These are phyloP conservation scores for Apantesis nais DNA, from an alignment of 2,888 invertebrate genomes.

Conservation along the genomic window DNA sequence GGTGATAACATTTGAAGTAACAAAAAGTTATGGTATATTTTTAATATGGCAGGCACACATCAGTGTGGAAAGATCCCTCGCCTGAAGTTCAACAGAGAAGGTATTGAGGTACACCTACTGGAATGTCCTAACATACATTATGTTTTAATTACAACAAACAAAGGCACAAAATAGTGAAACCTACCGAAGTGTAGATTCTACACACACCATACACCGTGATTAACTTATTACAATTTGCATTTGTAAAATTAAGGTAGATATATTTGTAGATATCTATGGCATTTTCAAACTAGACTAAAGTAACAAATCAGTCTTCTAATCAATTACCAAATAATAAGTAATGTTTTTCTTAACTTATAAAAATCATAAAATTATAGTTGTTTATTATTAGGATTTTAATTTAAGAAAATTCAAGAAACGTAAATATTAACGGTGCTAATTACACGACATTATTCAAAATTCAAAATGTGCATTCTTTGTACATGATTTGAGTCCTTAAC, in stretches of 20 bases:
- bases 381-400: constrained; percentile 43
- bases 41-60: constrained; percentile 35
- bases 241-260: constrained; percentile 69
- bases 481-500: constrained; percentile 29
- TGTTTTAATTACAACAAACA: constrained; percentile 72
- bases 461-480: constrained; percentile 45
- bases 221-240: constrained; percentile 66
- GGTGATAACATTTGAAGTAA: constrained; percentile 68
- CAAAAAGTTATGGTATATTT: constrained; percentile 67
- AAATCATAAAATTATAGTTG: constrained; percentile 48
- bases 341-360: constrained; percentile 66
- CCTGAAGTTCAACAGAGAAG: constrained; percentile 52
- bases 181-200: constrained; percentile 70
- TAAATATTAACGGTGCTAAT: constrained; percentile 32
- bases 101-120: constrained; percentile 74
- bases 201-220: constrained; percentile 67
- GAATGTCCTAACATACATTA: constrained; percentile 71
- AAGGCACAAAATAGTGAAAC: constrained; percentile 82
- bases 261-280: constrained; percentile 79
- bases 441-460: constrained; percentile 31
- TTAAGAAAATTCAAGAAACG: constrained; percentile 29
- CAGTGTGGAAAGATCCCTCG: constrained; percentile 16
- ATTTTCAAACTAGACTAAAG: constrained; percentile 85
- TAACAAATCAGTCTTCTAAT: constrained; percentile 86
- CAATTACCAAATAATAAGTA: constrained; percentile 79